A percentile compares a stretch with the other conserved stretches of the same genome.
Evolutionary conservation across 2,113 vertebrate species (phyloP).

Genomic region (Gobius niger): DNA sequence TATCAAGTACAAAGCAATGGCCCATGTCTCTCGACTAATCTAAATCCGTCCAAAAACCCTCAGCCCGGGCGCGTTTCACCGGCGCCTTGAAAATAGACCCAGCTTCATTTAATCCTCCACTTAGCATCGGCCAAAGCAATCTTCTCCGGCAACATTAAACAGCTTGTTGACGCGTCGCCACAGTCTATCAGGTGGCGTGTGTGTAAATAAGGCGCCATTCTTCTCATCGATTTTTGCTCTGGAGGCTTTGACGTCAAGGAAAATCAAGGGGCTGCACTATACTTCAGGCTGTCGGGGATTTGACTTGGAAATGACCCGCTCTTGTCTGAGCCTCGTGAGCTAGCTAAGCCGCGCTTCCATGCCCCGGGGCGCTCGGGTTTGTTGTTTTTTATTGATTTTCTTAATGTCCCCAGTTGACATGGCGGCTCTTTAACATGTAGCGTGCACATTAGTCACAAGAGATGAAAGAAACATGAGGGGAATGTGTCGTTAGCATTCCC

Average conservation of each 20-base stretch:
- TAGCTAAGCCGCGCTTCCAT: not conserved
- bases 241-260: slow-evolving; percentile 62
- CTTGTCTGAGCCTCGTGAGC: slow-evolving; percentile 5
- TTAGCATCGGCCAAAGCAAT: slow-evolving; percentile 47
- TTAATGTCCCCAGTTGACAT: slow-evolving; percentile 4
- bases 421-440: not conserved
- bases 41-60: slow-evolving; percentile 26
- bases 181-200: slow-evolving; percentile 56
- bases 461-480: not conserved
- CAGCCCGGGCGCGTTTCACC: not conserved
- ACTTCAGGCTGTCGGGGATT: slow-evolving; percentile 28
- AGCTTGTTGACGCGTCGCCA: slow-evolving; percentile 54
- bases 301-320: slow-evolving; percentile 27
- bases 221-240: slow-evolving; percentile 68
- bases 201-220: slow-evolving; percentile 63
- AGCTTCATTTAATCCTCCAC: slow-evolving; percentile 49
- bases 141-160: slow-evolving; percentile 55
- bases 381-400: slow-evolving; percentile 22
- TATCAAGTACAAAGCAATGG: not conserved
- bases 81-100: slow-evolving; percentile 40
- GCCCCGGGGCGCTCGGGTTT: not conserved
- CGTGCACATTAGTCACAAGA: not conserved
- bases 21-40: slow-evolving; percentile 18
- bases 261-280: slow-evolving; percentile 40
- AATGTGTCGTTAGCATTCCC: not conserved